Conservation (phyloP, 2,888 invertebrate genomes). For the Odontocerum albicorne region DNA sequence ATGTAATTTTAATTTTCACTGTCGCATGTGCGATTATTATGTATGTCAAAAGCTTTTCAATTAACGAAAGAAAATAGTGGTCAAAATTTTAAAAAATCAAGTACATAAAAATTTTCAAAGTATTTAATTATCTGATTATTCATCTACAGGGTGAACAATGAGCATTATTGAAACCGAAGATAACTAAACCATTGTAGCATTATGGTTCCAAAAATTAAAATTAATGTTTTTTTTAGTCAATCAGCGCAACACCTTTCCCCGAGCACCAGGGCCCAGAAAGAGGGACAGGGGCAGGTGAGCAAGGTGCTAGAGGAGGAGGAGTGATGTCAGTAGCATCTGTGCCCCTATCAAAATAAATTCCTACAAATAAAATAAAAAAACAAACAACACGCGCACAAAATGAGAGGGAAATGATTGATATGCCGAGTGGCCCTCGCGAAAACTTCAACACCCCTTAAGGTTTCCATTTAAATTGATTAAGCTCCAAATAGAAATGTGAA, state of each 20-base stretch:
- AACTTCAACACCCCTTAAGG: slow-evolving; percentile 9
- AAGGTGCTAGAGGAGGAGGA: slow-evolving; percentile 3
- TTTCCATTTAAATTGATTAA: slow-evolving; percentile 31
- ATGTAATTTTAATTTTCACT: too few relatives aligned
- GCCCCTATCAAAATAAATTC: slow-evolving; percentile 31
- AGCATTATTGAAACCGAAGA: too few relatives aligned
- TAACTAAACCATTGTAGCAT: too few relatives aligned
- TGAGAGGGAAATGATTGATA: slow-evolving; percentile 35
- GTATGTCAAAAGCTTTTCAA: too few relatives aligned
- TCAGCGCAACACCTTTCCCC: slow-evolving; percentile 11
- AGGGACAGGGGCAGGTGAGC: slow-evolving; percentile 7
- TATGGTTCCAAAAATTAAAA: too few relatives aligned
- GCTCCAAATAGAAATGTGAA: slow-evolving; percentile 20
- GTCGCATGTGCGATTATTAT: too few relatives aligned
- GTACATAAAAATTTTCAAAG: neutral
- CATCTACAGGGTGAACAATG: too few relatives aligned
- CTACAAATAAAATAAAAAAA: slow-evolving; percentile 29
- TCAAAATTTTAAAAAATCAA: too few relatives aligned
- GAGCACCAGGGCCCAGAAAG: too few relatives aligned
- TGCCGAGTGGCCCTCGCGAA: slow-evolving; percentile 18
- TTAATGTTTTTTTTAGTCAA: slow-evolving; percentile 14
- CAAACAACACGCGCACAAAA: slow-evolving; percentile 23
- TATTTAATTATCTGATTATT: neutral
- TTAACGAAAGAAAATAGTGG: too few relatives aligned
- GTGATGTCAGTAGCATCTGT: slow-evolving; percentile 31